phyloP scores from a whole-genome alignment of 2,797 vertebrate genomes.

The Onychomys leucogaster region DNA sequence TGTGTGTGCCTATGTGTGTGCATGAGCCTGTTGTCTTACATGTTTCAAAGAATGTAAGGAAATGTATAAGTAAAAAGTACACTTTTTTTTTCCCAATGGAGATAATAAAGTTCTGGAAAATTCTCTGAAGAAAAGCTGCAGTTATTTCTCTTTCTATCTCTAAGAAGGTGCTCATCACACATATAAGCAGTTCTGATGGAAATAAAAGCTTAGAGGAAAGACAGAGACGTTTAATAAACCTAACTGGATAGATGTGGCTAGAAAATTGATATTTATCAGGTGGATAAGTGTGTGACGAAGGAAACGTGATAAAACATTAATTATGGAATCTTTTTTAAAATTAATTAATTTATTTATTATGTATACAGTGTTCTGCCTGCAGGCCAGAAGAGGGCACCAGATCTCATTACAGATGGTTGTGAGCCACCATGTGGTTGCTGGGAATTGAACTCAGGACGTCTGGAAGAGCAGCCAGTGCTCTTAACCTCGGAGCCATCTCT shows the following conservation, averaged over 20 bases:
- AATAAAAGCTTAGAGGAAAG: slow-evolving; percentile 26
- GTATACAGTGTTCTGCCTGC: too few relatives aligned
- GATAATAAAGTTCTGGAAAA: slow-evolving; percentile 43
- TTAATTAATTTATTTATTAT: too few relatives aligned
- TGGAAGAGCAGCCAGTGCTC: too few relatives aligned
- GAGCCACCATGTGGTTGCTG: too few relatives aligned
- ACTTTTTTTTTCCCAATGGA: not conserved
- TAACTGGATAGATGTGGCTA: not conserved
- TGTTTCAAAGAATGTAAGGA: slow-evolving; percentile 32
- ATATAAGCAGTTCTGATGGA: not conserved
- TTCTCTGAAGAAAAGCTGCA: not conserved
- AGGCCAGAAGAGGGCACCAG: too few relatives aligned
- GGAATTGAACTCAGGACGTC: too few relatives aligned
- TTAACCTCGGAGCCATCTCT: too few relatives aligned
- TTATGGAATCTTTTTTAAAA: not conserved
- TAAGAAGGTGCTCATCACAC: not conserved
- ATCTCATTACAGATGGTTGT: too few relatives aligned
- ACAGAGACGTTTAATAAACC: not conserved
- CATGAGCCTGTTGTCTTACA: not conserved
- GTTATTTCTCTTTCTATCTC: not conserved
- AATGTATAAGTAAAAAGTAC: slow-evolving; percentile 19
- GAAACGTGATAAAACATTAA: slow-evolving; percentile 1
- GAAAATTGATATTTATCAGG: not conserved
- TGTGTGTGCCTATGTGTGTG: not conserved
- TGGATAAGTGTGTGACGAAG: not conserved